Conservation (phyloP, 2,113 vertebrate species). For the Tupaia chinensis region DNA sequence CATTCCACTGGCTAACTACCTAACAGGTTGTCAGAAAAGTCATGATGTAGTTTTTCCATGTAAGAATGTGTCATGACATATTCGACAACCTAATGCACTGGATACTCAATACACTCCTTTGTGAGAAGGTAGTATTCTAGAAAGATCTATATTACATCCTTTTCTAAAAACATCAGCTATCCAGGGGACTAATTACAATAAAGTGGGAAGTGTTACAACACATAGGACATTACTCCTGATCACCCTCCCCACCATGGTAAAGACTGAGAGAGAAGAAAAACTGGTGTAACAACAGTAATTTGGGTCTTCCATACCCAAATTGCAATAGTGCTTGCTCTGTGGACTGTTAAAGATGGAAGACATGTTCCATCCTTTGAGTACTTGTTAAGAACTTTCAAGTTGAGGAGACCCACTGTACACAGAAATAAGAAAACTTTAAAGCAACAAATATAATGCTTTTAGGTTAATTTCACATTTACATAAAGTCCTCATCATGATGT, state of each 20-base stretch:
- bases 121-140: not conserved
- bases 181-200: not conserved
- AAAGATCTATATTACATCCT: not conserved
- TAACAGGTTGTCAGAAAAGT: no score
- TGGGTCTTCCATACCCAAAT: not conserved
- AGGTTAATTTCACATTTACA: no score
- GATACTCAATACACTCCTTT: not conserved
- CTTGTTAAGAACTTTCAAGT: not conserved
- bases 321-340: not conserved
- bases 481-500: no score
- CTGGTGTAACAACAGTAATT: not conserved
- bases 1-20: not conserved
- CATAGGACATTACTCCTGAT: not conserved
- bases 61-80: no score
- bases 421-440: not conserved
- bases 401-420: accelerated
- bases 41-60: no score
- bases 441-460: not conserved
- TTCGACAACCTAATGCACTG: not conserved
- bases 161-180: not conserved
- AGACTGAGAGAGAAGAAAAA: not conserved
- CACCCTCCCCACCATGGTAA: not conserved
- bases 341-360: not conserved
- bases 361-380: not conserved
- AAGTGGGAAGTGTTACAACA: not conserved